A percentile compares a stretch with the other conserved stretches of the same genome.
Conservation (phyloP, 2,888 invertebrate genomes). For the Leptarthrus brevirostris region DNA sequence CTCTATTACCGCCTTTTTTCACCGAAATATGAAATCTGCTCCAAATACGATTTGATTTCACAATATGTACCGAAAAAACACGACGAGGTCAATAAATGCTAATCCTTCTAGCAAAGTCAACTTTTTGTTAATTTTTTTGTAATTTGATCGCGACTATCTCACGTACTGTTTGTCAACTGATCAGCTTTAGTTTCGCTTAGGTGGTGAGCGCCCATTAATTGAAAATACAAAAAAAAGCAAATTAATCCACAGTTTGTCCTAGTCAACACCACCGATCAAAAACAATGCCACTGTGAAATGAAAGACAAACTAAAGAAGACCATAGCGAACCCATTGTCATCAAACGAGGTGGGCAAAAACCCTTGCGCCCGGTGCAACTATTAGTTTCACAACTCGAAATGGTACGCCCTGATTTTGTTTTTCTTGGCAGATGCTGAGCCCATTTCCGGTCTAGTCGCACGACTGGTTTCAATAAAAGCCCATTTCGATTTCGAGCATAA, state of each 20-base stretch:
- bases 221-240: background rate
- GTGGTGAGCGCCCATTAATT: background rate
- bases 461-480: background rate
- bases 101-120: no score
- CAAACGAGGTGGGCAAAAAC: background rate
- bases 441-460: conserved; percentile 2
- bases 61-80: no score
- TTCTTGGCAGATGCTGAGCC: background rate
- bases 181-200: background rate
- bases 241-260: background rate
- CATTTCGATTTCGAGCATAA: background rate
- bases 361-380: background rate
- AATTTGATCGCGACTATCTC: no score
- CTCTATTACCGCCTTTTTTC: no score
- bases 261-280: background rate
- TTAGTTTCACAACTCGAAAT: background rate
- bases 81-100: no score
- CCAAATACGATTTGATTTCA: no score
- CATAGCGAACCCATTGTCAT: background rate
- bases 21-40: no score
- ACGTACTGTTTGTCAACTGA: background rate
- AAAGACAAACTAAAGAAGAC: background rate
- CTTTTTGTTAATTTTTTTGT: no score
- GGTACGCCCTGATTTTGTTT: background rate
- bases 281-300: background rate